phyloP scores from a whole-genome alignment of 2,797 vertebrate species.

The Galagoides demidoff region DNA sequence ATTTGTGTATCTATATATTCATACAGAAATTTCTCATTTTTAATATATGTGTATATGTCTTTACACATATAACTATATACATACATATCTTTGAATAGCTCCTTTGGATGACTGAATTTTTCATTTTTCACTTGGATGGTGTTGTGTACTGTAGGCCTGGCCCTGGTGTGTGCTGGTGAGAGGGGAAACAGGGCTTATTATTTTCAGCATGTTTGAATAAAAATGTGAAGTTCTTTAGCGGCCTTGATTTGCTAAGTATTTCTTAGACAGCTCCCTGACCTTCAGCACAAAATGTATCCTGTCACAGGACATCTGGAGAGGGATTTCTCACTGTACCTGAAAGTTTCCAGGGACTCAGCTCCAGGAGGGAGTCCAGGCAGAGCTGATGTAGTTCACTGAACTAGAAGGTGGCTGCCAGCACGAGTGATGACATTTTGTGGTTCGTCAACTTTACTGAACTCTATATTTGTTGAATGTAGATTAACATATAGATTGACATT shows the following conservation, averaged over 20 bases:
- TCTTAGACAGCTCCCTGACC: neutral
- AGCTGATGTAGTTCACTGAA: no score
- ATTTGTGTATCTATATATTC: neutral
- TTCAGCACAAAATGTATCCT: neutral
- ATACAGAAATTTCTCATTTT: neutral
- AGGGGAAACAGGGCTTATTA: neutral
- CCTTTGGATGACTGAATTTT: neutral
- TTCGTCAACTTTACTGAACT: slow-evolving; percentile 27
- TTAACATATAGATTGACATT: neutral
- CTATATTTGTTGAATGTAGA: slow-evolving; percentile 4
- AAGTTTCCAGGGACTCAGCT: neutral
- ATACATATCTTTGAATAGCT: neutral
- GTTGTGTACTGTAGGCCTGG: neutral
- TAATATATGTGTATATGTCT: neutral
- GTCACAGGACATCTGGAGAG: neutral
- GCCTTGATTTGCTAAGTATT: neutral
- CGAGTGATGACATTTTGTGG: neutral
- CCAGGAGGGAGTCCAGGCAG: neutral
- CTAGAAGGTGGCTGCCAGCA: neutral
- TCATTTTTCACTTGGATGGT: slow-evolving; percentile 3
- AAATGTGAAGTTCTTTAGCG: neutral
- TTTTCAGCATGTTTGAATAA: slow-evolving; percentile 38
- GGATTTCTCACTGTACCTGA: neutral
- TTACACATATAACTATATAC: neutral
- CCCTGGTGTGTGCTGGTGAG: neutral